Evolutionary conservation across 2,888 invertebrate genomes (phyloP).

Genomic region (Cataglyphis livida): DNA sequence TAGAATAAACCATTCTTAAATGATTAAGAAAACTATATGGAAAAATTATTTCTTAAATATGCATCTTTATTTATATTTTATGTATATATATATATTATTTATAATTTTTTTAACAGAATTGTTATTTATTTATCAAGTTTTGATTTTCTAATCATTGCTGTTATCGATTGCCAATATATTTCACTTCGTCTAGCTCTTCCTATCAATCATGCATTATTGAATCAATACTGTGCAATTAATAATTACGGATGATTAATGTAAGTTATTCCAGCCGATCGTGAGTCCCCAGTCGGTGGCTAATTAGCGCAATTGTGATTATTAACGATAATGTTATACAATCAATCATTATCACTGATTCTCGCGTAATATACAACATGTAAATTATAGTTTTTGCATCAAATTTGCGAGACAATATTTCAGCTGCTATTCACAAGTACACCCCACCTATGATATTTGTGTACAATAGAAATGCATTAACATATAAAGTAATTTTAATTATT

Average conservation of each 20-base stretch:
- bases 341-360: conserved; percentile 47
- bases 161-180: conserved; percentile 21
- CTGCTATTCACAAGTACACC: background rate
- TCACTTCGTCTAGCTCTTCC: conserved; percentile 33
- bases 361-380: conserved; percentile 30
- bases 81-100: background rate
- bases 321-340: conserved; percentile 49
- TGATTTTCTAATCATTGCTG: background rate
- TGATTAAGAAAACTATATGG: background rate
- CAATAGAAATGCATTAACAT: conserved; percentile 31
- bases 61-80: background rate
- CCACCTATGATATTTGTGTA: conserved; percentile 11
- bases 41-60: background rate
- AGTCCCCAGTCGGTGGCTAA: conserved; percentile 31
- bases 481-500: conserved; percentile 35
- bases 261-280: conserved; percentile 39
- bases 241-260: conserved; percentile 53
- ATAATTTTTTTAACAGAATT: too few species aligned
- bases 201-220: conserved; percentile 53
- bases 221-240: conserved; percentile 65
- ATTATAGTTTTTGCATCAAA: conserved; percentile 37
- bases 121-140: background rate
- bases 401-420: conserved; percentile 15
- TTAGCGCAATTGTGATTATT: conserved; percentile 49
- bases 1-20: background rate